Evolutionary conservation across 2,797 vertebrate genomes (phyloP).

Genomic region (Schizopygopsis malacanthus): DNA sequence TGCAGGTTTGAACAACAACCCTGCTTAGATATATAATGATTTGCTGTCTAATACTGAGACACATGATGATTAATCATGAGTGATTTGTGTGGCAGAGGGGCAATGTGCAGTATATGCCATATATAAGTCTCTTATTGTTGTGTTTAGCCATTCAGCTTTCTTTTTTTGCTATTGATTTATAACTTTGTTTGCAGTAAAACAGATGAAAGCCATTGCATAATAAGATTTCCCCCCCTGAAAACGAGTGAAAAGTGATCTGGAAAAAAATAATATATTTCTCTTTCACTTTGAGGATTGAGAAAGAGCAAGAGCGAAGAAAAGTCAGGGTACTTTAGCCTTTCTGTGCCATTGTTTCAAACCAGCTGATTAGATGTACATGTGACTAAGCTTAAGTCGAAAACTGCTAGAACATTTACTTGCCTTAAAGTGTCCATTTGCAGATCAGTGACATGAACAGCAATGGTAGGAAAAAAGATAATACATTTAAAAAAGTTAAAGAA

Average conservation of each 20-base stretch:
- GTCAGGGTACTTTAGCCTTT: slow-evolving; percentile 29
- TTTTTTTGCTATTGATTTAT: background rate
- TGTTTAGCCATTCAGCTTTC: background rate
- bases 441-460: background rate
- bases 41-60: background rate
- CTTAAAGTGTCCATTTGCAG: slow-evolving; percentile 28
- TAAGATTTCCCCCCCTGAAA: background rate
- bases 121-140: background rate
- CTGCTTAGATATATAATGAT: background rate
- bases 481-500: background rate
- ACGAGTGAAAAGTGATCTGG: background rate
- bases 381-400: slow-evolving; percentile 48
- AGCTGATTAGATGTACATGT: slow-evolving; percentile 51
- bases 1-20: slow-evolving; percentile 3
- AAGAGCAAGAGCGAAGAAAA: background rate
- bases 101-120: background rate
- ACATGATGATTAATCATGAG: background rate
- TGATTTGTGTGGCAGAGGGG: background rate
- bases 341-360: slow-evolving; percentile 34
- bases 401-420: slow-evolving; percentile 25
- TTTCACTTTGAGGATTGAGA: background rate
- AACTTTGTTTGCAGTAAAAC: background rate
- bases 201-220: background rate
- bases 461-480: background rate
- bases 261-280: background rate